phyloP scores from a whole-genome alignment of 2,797 vertebrate species.

The Myiotriccus ornatus region DNA sequence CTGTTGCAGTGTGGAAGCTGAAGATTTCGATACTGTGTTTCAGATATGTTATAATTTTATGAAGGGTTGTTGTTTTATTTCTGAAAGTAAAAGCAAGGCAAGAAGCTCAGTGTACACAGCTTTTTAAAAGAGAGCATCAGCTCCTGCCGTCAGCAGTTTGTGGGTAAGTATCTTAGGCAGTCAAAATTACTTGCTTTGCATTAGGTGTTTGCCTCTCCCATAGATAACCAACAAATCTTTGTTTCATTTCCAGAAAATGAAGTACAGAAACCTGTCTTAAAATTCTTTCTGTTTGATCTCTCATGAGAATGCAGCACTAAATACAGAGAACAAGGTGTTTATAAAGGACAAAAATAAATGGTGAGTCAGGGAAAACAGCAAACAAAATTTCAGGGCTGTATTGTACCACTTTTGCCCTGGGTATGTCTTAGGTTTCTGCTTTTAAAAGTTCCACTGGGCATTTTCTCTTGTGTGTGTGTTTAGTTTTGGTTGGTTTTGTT shows the following conservation, averaged over 20 bases:
- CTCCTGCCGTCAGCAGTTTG: background rate
- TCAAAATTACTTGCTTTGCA: background rate
- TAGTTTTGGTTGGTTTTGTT: background rate
- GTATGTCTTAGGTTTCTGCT: background rate
- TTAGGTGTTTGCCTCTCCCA: background rate
- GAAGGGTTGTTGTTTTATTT: background rate
- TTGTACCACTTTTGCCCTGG: background rate
- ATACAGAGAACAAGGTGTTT: background rate
- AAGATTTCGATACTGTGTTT: background rate
- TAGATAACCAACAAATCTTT: background rate
- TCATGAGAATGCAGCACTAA: background rate
- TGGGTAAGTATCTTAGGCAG: background rate
- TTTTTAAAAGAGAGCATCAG: background rate
- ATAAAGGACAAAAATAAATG: background rate
- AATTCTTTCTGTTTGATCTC: background rate
- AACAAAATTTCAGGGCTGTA: background rate
- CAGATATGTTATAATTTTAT: background rate
- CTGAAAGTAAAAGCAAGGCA: background rate
- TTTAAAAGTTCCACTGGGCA: background rate
- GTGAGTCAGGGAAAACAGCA: background rate
- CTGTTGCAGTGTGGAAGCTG: background rate
- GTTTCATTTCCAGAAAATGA: conserved; percentile 2
- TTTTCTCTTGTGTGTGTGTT: background rate
- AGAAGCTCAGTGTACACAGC: background rate
- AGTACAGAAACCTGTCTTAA: background rate